Evolutionary conservation across 2,888 invertebrate species (phyloP).

Genomic region (Limulus polyphemus): DNA sequence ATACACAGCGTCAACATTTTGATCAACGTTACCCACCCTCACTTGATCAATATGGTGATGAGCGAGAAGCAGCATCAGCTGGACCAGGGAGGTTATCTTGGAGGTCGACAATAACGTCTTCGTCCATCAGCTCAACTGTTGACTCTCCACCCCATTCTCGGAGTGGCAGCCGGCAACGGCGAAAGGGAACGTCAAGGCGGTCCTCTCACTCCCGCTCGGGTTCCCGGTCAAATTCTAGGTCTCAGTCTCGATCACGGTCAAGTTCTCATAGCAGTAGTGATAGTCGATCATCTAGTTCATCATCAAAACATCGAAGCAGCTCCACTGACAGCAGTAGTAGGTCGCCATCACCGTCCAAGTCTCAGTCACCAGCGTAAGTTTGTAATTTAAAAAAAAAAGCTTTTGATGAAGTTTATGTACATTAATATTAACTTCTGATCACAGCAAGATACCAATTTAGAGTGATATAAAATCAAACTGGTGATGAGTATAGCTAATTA

Average conservation of each 20-base stretch:
- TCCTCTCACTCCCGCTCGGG: slow-evolving; percentile 30
- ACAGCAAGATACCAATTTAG: background rate
- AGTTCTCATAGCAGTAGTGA: slow-evolving; percentile 32
- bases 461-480: no score
- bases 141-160: slow-evolving; percentile 14
- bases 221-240: slow-evolving; percentile 28
- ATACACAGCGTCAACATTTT: slow-evolving; percentile 25
- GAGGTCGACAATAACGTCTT: slow-evolving; percentile 14
- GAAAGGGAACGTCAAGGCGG: slow-evolving; percentile 30
- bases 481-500: no score
- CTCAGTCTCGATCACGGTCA: slow-evolving; percentile 32
- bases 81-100: slow-evolving; percentile 10
- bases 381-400: slow-evolving; percentile 1
- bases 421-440: background rate
- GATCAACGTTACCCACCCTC: slow-evolving; percentile 21
- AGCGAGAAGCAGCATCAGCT: slow-evolving; percentile 14
- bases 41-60: slow-evolving; percentile 19
- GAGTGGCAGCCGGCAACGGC: slow-evolving; percentile 14
- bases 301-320: slow-evolving; percentile 24
- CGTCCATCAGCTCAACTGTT: slow-evolving; percentile 15
- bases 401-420: background rate
- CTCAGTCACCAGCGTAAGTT: slow-evolving; percentile 25
- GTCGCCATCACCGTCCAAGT: slow-evolving; percentile 37
- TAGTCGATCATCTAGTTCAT: slow-evolving; percentile 29
- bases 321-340: slow-evolving; percentile 37